These are phyloP conservation scores for Orycteropus afer DNA, from an alignment of 2,113 vertebrate genomes.

Conservation along the genomic window DNA sequence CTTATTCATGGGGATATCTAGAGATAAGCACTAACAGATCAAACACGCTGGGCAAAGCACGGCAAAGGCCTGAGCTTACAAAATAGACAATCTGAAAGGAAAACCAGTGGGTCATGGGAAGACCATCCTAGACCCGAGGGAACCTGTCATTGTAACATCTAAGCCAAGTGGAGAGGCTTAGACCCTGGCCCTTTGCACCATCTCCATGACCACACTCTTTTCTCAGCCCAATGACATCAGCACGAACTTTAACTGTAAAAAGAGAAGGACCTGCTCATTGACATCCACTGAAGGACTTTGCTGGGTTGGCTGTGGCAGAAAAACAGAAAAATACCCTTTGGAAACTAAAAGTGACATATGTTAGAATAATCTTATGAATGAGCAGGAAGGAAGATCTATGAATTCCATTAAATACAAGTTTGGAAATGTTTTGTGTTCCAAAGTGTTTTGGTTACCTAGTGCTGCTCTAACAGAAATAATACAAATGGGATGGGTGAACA, in stretches of 20 bases:
- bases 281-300: background rate
- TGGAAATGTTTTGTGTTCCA: conserved; percentile 13
- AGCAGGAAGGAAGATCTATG: background rate
- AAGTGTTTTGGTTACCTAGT: no score
- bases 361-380: background rate
- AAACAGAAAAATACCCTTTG: background rate
- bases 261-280: background rate
- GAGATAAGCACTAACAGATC: background rate
- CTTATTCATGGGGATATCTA: background rate
- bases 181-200: background rate
- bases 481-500: no score
- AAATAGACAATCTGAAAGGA: background rate
- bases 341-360: background rate
- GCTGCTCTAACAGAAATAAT: no score
- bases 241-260: background rate
- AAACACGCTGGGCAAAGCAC: no score
- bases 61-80: background rate
- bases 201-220: background rate
- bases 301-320: background rate
- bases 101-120: background rate
- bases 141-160: background rate
- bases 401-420: conserved; percentile 36
- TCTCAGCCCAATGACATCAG: background rate
- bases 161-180: background rate
- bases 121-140: background rate